Evolutionary conservation across 2,113 vertebrate genomes (phyloP).

Genomic region (Merops nubicus): DNA sequence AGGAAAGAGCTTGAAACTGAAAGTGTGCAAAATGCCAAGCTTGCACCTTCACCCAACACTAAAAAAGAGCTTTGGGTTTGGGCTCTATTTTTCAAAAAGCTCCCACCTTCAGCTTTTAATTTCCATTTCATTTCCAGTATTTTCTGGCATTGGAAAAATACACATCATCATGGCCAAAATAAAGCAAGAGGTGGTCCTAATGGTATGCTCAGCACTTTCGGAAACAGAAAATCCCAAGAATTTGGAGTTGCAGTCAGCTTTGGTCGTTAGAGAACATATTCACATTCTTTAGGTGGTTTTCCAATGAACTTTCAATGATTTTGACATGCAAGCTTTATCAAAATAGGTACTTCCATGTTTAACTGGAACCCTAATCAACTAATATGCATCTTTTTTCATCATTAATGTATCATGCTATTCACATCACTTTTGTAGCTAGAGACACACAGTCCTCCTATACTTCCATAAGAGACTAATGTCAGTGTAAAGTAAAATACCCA

Average conservation of each 20-base stretch:
- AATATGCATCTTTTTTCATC: not conserved
- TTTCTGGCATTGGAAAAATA: not conserved
- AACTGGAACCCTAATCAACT: not conserved
- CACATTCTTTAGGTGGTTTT: not conserved
- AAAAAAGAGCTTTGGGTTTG: not conserved
- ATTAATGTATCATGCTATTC: not conserved
- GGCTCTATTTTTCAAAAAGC: not conserved
- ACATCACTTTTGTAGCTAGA: not conserved
- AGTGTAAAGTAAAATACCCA: not conserved
- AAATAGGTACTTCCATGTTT: not conserved
- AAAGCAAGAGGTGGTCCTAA: not conserved
- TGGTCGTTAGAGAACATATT: not conserved
- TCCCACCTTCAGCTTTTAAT: not conserved
- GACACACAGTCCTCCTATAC: not conserved
- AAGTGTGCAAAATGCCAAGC: not conserved
- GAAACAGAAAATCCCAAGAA: not conserved
- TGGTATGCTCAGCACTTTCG: not conserved
- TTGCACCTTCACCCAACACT: not conserved
- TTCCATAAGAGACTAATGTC: not conserved
- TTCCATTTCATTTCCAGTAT: not conserved
- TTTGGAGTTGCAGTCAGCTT: not conserved
- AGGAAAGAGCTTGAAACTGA: not conserved
- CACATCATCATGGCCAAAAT: not conserved
- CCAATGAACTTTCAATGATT: not conserved
- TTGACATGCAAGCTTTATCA: not conserved